phyloP scores from a whole-genome alignment of 2,888 invertebrate species.

The Ectropis crepuscularia region DNA sequence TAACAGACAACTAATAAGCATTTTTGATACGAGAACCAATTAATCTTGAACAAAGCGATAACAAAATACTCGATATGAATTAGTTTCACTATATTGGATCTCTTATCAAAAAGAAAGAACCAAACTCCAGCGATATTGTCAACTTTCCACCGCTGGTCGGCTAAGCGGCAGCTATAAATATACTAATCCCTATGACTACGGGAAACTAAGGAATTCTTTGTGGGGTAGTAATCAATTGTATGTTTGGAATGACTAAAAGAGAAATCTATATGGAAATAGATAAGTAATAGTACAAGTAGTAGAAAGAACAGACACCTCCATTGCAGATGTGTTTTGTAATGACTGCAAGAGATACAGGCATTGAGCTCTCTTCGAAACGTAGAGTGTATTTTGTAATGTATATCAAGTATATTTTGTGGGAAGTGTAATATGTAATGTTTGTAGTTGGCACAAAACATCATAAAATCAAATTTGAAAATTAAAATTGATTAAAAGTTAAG shows the following conservation, averaged over 20 bases:
- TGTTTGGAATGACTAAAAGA: constrained; percentile 28
- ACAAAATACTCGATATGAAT: not conserved
- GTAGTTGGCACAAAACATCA: constrained; percentile 14
- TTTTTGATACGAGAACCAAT: constrained; percentile 54
- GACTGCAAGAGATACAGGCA: constrained; percentile 16
- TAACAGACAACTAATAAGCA: constrained; percentile 70
- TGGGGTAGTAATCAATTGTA: constrained; percentile 46
- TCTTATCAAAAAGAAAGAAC: constrained; percentile 51
- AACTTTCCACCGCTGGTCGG: constrained; percentile 69
- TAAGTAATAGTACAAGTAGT: constrained; percentile 7
- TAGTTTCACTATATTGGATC: constrained; percentile 34
- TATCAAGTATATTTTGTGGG: constrained; percentile 5
- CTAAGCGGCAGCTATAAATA: constrained; percentile 69
- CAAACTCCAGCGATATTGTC: constrained; percentile 66
- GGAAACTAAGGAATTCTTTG: constrained; percentile 45
- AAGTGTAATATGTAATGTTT: constrained; percentile 12
- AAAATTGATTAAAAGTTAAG: constrained; percentile 21
- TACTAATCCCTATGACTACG: constrained; percentile 52
- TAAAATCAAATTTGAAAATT: constrained; percentile 16
- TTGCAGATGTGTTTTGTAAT: constrained; percentile 22
- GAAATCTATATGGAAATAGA: constrained; percentile 37
- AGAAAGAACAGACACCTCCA: constrained; percentile 17
- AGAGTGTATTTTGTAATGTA: constrained; percentile 12
- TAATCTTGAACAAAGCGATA: not conserved
- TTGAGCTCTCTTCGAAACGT: not conserved